Conservation (phyloP, 2,797 vertebrate species). For the Poecile montanus region DNA sequence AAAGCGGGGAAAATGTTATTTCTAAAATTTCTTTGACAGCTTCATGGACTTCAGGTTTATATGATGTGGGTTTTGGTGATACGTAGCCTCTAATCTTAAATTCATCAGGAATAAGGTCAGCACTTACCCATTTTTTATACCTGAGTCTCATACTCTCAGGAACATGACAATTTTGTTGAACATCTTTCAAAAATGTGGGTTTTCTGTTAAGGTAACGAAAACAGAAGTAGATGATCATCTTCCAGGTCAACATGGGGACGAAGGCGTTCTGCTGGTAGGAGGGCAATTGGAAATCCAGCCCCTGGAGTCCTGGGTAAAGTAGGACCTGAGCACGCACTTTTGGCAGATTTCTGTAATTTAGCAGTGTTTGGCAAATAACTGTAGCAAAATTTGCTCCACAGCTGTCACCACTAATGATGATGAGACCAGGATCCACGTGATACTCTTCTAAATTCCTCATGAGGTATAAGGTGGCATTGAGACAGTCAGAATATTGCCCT, state of each 20-base stretch:
- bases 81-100: conserved; percentile 72
- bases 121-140: conserved; percentile 80
- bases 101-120: conserved; percentile 79
- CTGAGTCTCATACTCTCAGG: conserved; percentile 73
- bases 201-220: conserved; percentile 78
- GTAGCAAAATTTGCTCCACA: conserved; percentile 81
- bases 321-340: conserved; percentile 85
- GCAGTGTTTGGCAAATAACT: conserved; percentile 76
- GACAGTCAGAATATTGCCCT: conserved; percentile 75
- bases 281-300: conserved; percentile 83
- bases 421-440: conserved; percentile 78
- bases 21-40: conserved; percentile 62
- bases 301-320: conserved; percentile 83
- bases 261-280: conserved; percentile 87
- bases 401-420: conserved; percentile 85
- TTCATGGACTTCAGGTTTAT: conserved; percentile 78
- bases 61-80: background rate
- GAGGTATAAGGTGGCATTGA: conserved; percentile 81
- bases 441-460: conserved; percentile 81
- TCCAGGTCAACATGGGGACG: conserved; percentile 77
- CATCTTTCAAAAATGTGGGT: conserved; percentile 56
- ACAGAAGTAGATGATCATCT: conserved; percentile 72
- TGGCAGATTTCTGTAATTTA: conserved; percentile 73
- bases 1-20: conserved; percentile 76
- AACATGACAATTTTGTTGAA: conserved; percentile 79